phyloP scores from a whole-genome alignment of 2,888 invertebrate genomes.

The Enoplolaimus lenunculus region DNA sequence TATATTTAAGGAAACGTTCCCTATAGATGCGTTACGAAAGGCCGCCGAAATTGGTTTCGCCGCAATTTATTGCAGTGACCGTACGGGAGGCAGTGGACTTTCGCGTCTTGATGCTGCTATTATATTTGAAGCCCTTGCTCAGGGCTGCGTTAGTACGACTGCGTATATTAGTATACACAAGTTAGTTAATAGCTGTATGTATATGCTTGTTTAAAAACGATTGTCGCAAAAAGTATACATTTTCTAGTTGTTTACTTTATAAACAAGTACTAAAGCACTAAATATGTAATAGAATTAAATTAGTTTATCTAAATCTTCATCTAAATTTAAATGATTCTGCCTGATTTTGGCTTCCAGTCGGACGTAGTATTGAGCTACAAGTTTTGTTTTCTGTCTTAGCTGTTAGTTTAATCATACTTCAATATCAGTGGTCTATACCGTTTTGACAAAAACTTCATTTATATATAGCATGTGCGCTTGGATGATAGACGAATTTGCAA shows the following conservation, averaged over 20 bases:
- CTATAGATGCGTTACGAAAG: slow-evolving; percentile 46
- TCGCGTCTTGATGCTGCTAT: slow-evolving; percentile 48
- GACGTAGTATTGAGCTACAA: too few species aligned
- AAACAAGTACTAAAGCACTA: neutral
- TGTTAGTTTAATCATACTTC: too few species aligned
- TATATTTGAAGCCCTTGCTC: slow-evolving; percentile 50
- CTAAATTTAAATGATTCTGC: too few species aligned
- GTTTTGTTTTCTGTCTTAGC: too few species aligned
- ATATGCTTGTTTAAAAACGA: too few species aligned
- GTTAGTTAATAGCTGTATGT: slow-evolving; percentile 41
- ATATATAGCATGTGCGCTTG: slow-evolving; percentile 48
- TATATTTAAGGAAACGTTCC: slow-evolving; percentile 46
- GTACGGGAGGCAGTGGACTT: slow-evolving; percentile 47
- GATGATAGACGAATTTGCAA: slow-evolving; percentile 50
- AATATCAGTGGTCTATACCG: too few species aligned
- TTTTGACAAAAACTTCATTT: too few species aligned
- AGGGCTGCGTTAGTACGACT: slow-evolving; percentile 49
- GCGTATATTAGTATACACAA: slow-evolving; percentile 51
- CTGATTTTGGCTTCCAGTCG: too few species aligned
- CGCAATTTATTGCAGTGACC: slow-evolving; percentile 48
- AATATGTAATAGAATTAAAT: neutral
- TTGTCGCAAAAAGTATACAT: slow-evolving; percentile 22
- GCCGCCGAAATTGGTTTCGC: slow-evolving; percentile 50
- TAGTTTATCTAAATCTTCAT: neutral
- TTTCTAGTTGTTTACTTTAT: neutral